phyloP scores from a whole-genome alignment of 2,888 invertebrate genomes.

The Aleiodes leptofemur region DNA sequence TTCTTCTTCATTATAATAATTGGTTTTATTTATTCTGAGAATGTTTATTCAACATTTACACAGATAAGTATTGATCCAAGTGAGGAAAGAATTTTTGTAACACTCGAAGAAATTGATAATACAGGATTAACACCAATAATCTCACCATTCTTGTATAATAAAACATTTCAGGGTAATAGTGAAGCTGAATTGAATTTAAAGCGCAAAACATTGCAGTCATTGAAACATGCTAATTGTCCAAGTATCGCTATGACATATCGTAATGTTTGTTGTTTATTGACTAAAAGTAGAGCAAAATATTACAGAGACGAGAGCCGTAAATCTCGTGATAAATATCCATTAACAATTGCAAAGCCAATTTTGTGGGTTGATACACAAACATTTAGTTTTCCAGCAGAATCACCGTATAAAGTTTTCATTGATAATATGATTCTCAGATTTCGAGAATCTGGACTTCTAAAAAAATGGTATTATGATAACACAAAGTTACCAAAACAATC shows the following conservation, averaged over 20 bases:
- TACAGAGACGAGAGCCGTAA: slow-evolving; percentile 3
- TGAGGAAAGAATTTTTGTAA: slow-evolving; percentile 33
- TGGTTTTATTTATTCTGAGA: slow-evolving; percentile 48
- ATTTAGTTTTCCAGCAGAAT: slow-evolving; percentile 43
- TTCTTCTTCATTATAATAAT: slow-evolving; percentile 48
- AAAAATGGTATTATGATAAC: slow-evolving; percentile 36
- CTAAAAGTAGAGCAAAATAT: background rate
- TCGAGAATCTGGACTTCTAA: slow-evolving; percentile 28
- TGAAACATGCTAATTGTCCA: slow-evolving; percentile 40
- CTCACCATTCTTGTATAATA: slow-evolving; percentile 20
- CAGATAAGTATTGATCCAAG: slow-evolving; percentile 34
- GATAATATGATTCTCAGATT: slow-evolving; percentile 30
- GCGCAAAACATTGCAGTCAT: slow-evolving; percentile 33
- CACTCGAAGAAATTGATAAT: slow-evolving; percentile 50
- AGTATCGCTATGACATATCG: slow-evolving; percentile 45
- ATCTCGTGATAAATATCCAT: background rate
- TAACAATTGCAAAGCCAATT: slow-evolving; percentile 43
- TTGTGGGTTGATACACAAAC: slow-evolving; percentile 48
- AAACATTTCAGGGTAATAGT: slow-evolving; percentile 41
- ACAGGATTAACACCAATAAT: slow-evolving; percentile 49
- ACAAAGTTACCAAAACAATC: background rate
- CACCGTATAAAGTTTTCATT: slow-evolving; percentile 34
- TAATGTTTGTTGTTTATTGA: slow-evolving; percentile 28
- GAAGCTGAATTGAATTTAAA: slow-evolving; percentile 38
- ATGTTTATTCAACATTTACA: slow-evolving; percentile 51